phyloP scores from a whole-genome alignment of 2,113 vertebrate species.

The Hyperopisus bebe region DNA sequence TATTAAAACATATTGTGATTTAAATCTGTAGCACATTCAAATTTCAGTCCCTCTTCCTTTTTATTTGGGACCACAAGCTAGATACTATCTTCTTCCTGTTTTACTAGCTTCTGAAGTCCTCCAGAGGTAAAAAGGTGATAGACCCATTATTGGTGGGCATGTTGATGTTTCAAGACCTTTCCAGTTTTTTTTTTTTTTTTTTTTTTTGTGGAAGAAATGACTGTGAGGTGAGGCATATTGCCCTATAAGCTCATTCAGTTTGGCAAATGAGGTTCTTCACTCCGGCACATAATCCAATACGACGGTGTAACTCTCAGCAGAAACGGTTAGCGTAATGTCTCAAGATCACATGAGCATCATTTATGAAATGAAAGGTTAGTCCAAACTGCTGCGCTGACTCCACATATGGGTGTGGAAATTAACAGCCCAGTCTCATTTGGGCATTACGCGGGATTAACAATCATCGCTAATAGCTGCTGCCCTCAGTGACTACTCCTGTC shows the following conservation, averaged over 20 bases:
- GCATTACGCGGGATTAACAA: conserved; percentile 56
- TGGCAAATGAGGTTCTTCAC: conserved; percentile 39
- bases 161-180: neutral
- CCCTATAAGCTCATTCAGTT: conserved; percentile 40
- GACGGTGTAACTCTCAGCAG: conserved; percentile 43
- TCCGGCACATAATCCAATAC: conserved; percentile 47
- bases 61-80: neutral
- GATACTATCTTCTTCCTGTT: neutral
- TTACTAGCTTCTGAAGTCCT: neutral
- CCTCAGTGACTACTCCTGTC: conserved; percentile 29
- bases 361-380: conserved; percentile 44
- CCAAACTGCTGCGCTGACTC: conserved; percentile 47
- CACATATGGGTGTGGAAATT: conserved; percentile 53
- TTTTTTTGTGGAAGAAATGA: neutral
- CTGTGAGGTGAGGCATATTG: neutral
- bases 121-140: neutral
- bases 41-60: neutral
- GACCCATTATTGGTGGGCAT: neutral
- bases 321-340: conserved; percentile 47
- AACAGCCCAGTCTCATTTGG: conserved; percentile 41
- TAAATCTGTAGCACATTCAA: neutral
- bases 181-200: neutral
- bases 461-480: conserved; percentile 3
- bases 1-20: neutral
- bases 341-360: conserved; percentile 45